Evolutionary conservation across 2,113 vertebrate genomes (phyloP).

Genomic region (Heliornis fulica): DNA sequence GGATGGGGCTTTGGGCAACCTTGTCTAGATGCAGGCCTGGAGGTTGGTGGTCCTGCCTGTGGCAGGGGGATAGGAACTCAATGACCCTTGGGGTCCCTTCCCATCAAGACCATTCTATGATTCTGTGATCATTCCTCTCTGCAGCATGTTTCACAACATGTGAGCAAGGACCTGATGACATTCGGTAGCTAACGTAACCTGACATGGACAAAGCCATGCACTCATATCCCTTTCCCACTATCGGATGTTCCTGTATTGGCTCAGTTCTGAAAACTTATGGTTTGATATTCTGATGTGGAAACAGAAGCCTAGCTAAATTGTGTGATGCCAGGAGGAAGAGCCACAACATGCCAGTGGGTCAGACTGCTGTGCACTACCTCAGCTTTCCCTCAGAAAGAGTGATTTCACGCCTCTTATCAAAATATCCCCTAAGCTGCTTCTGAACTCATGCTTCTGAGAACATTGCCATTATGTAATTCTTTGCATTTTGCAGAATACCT

Average conservation of each 20-base stretch:
- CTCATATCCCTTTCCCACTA: rapidly evolving
- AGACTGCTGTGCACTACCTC: not conserved
- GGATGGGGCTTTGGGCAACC: too few species aligned
- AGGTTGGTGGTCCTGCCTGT: too few species aligned
- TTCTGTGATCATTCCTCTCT: too few species aligned
- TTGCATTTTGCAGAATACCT: not conserved
- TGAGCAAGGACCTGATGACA: not conserved
- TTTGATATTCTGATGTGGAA: not conserved
- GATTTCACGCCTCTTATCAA: not conserved
- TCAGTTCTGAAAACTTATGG: not conserved
- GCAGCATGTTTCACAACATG: not conserved
- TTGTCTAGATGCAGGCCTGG: too few species aligned
- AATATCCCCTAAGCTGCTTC: not conserved
- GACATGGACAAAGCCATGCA: not conserved
- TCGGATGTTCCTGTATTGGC: not conserved
- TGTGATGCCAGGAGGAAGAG: not conserved
- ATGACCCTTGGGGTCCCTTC: too few species aligned
- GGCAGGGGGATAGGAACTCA: too few species aligned
- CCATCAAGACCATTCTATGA: too few species aligned
- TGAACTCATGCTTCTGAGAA: not conserved
- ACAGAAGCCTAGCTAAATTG: not conserved
- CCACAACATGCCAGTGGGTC: not conserved
- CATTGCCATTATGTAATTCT: not conserved
- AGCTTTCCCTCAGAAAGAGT: not conserved
- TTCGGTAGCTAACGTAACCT: rapidly evolving